Evolutionary conservation across 2,113 vertebrate genomes (phyloP).

Genomic region (Narcine bancroftii): DNA sequence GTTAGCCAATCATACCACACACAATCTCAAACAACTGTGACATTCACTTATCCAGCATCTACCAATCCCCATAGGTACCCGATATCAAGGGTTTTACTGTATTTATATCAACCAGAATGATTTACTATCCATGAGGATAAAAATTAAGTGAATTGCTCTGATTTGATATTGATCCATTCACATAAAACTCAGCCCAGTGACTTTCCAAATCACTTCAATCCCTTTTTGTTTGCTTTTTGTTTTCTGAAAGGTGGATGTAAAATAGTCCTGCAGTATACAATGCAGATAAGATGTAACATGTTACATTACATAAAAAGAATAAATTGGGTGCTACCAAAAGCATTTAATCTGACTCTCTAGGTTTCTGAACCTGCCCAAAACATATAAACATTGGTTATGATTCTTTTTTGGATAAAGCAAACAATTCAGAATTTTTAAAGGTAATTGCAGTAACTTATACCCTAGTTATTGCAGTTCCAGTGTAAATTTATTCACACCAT

Average conservation of each 20-base stretch:
- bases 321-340: not conserved
- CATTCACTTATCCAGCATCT: too few species aligned
- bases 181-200: not conserved
- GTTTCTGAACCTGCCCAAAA: not conserved
- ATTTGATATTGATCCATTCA: not conserved
- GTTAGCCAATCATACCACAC: too few species aligned
- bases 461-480: not conserved
- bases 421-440: not conserved
- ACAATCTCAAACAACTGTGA: too few species aligned
- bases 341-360: not conserved
- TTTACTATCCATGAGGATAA: not conserved
- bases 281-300: not conserved
- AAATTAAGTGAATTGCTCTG: not conserved
- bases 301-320: not conserved
- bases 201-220: not conserved
- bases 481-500: not conserved
- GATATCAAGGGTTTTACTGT: not conserved
- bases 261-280: not conserved
- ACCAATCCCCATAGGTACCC: too few species aligned
- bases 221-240: not conserved
- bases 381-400: not conserved
- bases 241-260: not conserved
- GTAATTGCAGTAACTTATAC: not conserved
- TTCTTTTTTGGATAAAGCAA: not conserved
- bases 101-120: not conserved